Base-by-base conservation (phyloP, 2,888 invertebrate genomes). In the Hofmannophila pseudospretella region DNA sequence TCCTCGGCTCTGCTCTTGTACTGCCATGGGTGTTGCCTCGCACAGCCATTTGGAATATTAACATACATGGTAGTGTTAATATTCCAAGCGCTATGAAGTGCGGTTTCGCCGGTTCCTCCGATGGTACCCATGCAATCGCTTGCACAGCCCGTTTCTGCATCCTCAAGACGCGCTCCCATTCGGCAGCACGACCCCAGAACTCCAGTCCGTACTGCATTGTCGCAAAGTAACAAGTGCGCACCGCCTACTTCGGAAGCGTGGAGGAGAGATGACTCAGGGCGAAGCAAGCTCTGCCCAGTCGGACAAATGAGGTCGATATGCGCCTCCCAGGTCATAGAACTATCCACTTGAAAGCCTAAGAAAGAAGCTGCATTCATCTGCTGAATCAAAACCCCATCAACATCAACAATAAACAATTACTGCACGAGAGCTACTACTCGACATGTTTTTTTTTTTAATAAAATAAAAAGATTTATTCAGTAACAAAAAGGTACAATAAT, bases 161-260 rank as follows among this genome's bases (percentile, higher is more conserved):
- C 2, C 25, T 4, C 20, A 44, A 44, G n/a, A 19, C 34, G n/a
- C 40, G 36, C 9, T 36, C 14, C 38, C 31, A 38, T 7, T 40
- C 40, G 10, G 40, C 37, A 3, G 35, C 28, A 16, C 42, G 25
- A 4, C 34, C 39, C 42, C 37, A 39, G 1, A 35, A 9, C 29
- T 37, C 39, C 2, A 19, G 10, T 19, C 40, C 38, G 11, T 40
- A 32, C 9, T 19, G 19, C 2, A 43, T 30, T 1, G 39, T 40
- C 5, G 37, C 39, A 7, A 26, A 40, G 16, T 40, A 43, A 13
- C 42, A 34, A 3, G 32, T 9, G 1, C 36, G 19, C 8, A 31
- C 39, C 3, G 10, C 32, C 7, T 22, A 10, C 4, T 16, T 7
- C 1, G 39, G 23, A 9, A 30, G 16, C 4, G 27, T 19, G 2